Evolutionary conservation across 2,797 vertebrate species (phyloP).

Genomic region (Heliangelus exortis): DNA sequence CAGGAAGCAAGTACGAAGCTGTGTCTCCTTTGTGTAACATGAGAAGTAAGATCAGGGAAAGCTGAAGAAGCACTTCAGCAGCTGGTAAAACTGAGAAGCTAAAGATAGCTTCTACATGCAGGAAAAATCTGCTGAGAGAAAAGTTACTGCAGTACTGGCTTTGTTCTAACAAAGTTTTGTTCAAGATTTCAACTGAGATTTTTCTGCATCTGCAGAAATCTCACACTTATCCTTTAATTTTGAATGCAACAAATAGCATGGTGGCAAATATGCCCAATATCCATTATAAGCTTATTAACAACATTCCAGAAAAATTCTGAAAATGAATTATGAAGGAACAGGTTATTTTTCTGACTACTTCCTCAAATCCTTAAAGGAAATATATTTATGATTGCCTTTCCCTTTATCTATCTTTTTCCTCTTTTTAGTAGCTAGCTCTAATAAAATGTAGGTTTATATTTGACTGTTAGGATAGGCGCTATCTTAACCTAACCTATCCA

Average conservation of each 20-base stretch:
- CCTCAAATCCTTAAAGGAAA: not conserved
- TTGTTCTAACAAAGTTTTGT: not conserved
- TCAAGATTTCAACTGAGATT: not conserved
- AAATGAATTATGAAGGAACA: not conserved
- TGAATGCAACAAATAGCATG: not conserved
- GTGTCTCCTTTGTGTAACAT: not conserved
- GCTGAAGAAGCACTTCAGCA: not conserved
- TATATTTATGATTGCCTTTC: not conserved
- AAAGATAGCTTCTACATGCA: not conserved
- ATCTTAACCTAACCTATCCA: too few relatives aligned
- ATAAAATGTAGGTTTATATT: not conserved
- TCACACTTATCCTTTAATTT: not conserved
- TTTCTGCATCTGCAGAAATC: not conserved
- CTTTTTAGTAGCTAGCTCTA: not conserved
- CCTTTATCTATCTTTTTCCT: not conserved
- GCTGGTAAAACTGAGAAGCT: not conserved
- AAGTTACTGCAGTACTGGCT: not conserved
- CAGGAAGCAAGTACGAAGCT: not conserved
- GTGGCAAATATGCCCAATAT: not conserved
- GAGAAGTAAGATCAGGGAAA: not conserved
- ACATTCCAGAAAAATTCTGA: not conserved
- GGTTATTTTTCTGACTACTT: not conserved
- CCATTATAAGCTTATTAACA: not conserved
- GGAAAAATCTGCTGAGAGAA: not conserved
- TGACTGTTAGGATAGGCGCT: not conserved